Conservation (phyloP, 2,888 invertebrate genomes). For the Dryadula phaetusa region DNA sequence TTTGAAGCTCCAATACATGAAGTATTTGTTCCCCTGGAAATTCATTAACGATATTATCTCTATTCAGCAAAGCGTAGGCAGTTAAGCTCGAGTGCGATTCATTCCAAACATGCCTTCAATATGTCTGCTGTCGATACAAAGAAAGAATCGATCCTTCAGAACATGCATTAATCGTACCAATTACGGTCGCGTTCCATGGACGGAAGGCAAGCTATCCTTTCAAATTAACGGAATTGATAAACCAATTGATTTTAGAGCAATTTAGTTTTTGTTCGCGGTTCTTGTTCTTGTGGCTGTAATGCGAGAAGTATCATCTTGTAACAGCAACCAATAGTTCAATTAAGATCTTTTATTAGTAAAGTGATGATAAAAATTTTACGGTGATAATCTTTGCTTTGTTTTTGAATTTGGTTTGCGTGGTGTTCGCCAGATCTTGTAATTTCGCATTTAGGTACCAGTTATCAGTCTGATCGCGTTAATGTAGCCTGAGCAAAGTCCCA, state of each 20-base stretch:
- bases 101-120: slow-evolving; percentile 66
- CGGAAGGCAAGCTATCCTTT: slow-evolving; percentile 64
- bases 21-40: slow-evolving; percentile 45
- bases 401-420: not conserved
- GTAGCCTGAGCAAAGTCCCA: slow-evolving; percentile 54
- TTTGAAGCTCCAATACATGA: slow-evolving; percentile 40
- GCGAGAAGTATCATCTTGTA: slow-evolving; percentile 42
- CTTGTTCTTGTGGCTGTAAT: slow-evolving; percentile 51
- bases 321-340: slow-evolving; percentile 47
- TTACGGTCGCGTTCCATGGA: slow-evolving; percentile 62
- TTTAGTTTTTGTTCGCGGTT: slow-evolving; percentile 65
- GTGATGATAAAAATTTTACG: not conserved
- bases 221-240: slow-evolving; percentile 81
- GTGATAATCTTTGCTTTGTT: not conserved
- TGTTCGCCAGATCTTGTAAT: slow-evolving; percentile 40
- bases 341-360: slow-evolving; percentile 26
- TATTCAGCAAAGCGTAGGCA: slow-evolving; percentile 57
- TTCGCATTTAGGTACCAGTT: slow-evolving; percentile 46
- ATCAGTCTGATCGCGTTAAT: slow-evolving; percentile 47
- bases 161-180: slow-evolving; percentile 73
- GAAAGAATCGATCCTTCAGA: slow-evolving; percentile 69
- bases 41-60: slow-evolving; percentile 61
- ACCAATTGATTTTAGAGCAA: slow-evolving; percentile 74
- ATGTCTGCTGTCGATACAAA: slow-evolving; percentile 67
- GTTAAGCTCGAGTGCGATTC: slow-evolving; percentile 56